phyloP scores from a whole-genome alignment of 2,113 vertebrate genomes.

The Dicentrarchus labrax region DNA sequence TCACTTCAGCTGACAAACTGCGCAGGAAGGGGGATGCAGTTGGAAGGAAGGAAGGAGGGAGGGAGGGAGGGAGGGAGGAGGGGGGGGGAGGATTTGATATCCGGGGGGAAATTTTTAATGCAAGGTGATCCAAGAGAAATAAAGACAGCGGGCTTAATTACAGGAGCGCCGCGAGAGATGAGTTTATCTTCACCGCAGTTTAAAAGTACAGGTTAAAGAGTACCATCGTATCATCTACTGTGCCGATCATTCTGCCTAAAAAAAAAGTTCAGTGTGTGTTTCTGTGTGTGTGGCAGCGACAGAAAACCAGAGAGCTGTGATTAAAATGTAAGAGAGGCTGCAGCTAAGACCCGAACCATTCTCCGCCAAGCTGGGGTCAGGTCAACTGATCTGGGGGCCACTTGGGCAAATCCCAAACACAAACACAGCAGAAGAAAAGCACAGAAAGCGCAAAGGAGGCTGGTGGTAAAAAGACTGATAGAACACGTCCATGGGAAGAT shows the following conservation, averaged over 20 bases:
- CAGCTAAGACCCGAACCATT: conserved; percentile 71
- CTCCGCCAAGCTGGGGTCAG: conserved; percentile 80
- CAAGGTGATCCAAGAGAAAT: conserved; percentile 73
- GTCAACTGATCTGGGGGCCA: conserved; percentile 87
- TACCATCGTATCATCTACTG: conserved; percentile 31
- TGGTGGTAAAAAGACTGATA: conserved; percentile 68
- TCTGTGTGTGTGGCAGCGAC: conserved; percentile 63
- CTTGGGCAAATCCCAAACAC: conserved; percentile 85
- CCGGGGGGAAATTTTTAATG: conserved; percentile 59
- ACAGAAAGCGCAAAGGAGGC: conserved; percentile 72
- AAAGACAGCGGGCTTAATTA: conserved; percentile 67
- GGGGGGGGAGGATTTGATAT: conserved; percentile 24
- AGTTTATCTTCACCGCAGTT: conserved; percentile 51
- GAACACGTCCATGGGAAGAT: conserved; percentile 80
- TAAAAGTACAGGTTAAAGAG: conserved; percentile 64
- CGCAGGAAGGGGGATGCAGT: conserved; percentile 54
- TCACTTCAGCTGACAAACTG: conserved; percentile 83
- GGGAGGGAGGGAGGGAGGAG: not conserved
- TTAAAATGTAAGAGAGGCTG: conserved; percentile 80
- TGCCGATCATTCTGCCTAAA: conserved; percentile 6
- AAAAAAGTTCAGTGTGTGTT: conserved; percentile 32
- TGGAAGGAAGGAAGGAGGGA: not conserved
- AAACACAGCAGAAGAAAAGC: conserved; percentile 82
- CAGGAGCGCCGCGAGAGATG: conserved; percentile 40
- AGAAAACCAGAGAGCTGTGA: conserved; percentile 55